Evolutionary conservation across 1,140 invertebrate species (phyloP), one percentile per base, ranked within the genome.

Genomic region (Lepidostoma basale): DNA sequence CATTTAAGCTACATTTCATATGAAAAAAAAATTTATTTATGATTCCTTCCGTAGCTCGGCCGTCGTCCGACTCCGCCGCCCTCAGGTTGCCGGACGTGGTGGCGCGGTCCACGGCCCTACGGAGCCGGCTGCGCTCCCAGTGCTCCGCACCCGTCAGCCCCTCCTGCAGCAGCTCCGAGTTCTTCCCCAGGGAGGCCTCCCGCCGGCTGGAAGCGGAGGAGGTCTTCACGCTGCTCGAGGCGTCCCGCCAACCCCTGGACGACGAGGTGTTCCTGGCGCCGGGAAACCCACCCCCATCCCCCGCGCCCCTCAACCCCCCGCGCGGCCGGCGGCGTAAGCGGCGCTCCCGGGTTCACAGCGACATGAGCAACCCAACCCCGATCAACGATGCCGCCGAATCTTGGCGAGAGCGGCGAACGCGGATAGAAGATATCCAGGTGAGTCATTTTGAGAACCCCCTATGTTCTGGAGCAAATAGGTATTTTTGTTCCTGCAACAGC

Each of bases 191-290:
- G 33, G 10, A n/a, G n/a, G n/a, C 39, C 25, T n/a, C 18, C n/a
- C 12, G 47, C 2, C n/a, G n/a, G n/a, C n/a, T n/a, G n/a, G n/a
- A n/a, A n/a, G n/a, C n/a, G n/a, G n/a, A n/a, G n/a, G n/a, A n/a
- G n/a, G n/a, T n/a, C n/a, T n/a, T n/a, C n/a, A n/a, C n/a, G n/a
- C n/a, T n/a, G n/a, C n/a, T 30, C 49, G n/a, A 25, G 28, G 1
- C 52, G 2, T 30, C 28, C 14, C 44, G 5, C 44, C 16, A 54
- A 26, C 26, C 52, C 52, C 30, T 40, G 30, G 68, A 70, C 56
- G 65, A 67, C 26, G 68, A 70, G 14, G 68, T 70, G 3, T 70
- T 59, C 63, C 39, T 67, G 65, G 16, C 14, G n/a, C 9, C 28
- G n/a, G 5, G 16, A 18, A 4, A 18, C 20, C 23, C 10, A n/a